Evolutionary conservation across 2,113 vertebrate genomes (phyloP).

Genomic region (Ifrita kowaldi): DNA sequence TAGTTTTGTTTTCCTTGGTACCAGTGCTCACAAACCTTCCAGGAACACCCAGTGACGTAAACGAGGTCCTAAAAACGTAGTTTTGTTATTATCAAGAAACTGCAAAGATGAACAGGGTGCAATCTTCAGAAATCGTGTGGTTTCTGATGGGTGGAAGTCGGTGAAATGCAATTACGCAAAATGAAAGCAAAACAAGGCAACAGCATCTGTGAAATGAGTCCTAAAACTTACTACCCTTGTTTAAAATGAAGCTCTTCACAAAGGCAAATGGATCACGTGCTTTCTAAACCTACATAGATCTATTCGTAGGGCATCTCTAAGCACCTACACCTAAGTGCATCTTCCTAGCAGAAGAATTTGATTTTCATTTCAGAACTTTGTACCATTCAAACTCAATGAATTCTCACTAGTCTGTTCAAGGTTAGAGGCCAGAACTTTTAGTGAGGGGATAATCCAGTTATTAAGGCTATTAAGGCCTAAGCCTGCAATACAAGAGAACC

Average conservation of each 20-base stretch:
- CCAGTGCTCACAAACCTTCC: background rate
- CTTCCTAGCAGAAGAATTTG: background rate
- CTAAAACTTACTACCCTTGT: background rate
- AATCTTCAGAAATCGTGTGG: background rate
- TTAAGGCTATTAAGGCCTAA: background rate
- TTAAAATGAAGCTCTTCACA: background rate
- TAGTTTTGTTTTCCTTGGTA: background rate
- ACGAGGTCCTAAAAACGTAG: background rate
- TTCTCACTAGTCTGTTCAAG: background rate
- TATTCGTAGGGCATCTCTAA: background rate
- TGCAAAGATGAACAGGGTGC: background rate
- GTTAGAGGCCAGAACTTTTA: background rate
- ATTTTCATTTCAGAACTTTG: background rate
- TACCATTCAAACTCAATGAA: background rate
- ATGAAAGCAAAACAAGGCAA: background rate
- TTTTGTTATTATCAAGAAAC: background rate
- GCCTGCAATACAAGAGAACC: background rate
- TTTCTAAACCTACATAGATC: background rate
- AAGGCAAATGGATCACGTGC: background rate
- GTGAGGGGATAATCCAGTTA: background rate
- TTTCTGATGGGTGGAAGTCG: background rate
- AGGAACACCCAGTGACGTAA: background rate
- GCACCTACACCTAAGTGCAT: background rate
- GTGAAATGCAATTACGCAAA: background rate
- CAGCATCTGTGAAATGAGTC: background rate